Percentiles rank a stretch among this genome's conserved stretches.
Conservation (phyloP, 1,140 invertebrate genomes). For the Papilio polytes region DNA sequence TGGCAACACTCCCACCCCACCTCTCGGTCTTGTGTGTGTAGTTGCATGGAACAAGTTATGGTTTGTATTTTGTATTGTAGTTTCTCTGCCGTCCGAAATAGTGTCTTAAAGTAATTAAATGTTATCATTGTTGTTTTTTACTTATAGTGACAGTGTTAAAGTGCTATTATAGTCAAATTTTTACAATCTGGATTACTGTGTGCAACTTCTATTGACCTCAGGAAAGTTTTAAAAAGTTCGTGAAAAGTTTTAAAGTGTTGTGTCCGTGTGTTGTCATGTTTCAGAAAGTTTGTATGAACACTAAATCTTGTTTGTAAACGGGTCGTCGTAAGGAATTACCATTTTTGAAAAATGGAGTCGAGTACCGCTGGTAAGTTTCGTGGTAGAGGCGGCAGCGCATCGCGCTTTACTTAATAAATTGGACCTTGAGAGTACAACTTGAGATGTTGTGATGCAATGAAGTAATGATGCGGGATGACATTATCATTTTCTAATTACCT, state of each 20-base stretch:
- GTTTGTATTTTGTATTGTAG: conserved; percentile 50
- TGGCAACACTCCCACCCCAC: too few relatives aligned
- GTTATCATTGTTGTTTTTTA: conserved; percentile 47
- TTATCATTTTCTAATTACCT: conserved; percentile 38
- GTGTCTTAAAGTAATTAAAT: conserved; percentile 45
- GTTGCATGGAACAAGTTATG: conserved; percentile 47
- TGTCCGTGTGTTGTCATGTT: conserved; percentile 75
- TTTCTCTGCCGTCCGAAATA: conserved; percentile 54
- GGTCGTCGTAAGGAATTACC: conserved; percentile 46
- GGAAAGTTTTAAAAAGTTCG: conserved; percentile 56
- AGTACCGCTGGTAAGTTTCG: conserved; percentile 66
- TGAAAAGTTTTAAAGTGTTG: conserved; percentile 69
- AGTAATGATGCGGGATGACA: conserved; percentile 45
- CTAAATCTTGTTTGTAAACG: conserved; percentile 63
- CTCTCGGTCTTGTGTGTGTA: too few relatives aligned
- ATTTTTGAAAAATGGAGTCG: conserved; percentile 66
- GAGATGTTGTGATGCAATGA: conserved; percentile 61
- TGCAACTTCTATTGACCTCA: not conserved
- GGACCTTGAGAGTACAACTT: conserved; percentile 64
- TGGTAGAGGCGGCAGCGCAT: conserved; percentile 17
- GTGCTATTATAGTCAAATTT: conserved; percentile 44
- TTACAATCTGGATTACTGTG: conserved; percentile 31
- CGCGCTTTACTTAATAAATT: conserved; percentile 46
- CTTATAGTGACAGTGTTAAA: conserved; percentile 44
- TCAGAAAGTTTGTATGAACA: conserved; percentile 70